A percentile compares a stretch with the other conserved stretches of the same genome.
Conservation (phyloP, 2,797 vertebrate species). For the Allobates femoralis region DNA sequence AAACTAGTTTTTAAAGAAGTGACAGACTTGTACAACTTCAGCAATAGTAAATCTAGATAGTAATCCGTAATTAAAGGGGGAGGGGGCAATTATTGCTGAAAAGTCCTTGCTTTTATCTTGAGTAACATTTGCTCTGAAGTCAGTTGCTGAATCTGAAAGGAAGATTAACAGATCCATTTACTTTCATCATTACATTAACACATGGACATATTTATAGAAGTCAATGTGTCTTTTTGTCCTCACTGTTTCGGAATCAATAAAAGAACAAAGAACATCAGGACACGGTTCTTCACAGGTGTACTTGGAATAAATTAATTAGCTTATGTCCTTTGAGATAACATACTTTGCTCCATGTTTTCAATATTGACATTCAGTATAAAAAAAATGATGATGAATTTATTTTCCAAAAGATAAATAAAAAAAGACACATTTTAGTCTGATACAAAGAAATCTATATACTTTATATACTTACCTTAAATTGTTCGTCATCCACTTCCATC, state of each 20-base stretch:
- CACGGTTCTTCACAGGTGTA: not conserved
- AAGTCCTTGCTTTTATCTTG: not conserved
- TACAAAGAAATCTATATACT: too few species aligned
- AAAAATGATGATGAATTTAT: not conserved
- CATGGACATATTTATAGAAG: not conserved
- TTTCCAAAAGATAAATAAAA: not conserved
- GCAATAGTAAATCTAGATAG: not conserved
- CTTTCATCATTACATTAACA: constrained; percentile 16
- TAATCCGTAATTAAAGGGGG: not conserved
- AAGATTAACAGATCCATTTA: constrained; percentile 29
- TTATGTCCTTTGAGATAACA: not conserved
- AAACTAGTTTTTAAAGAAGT: not conserved
- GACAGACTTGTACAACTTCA: not conserved
- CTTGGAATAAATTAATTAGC: not conserved
- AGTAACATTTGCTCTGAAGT: not conserved
- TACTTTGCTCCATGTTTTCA: not conserved
- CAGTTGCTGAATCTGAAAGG: not conserved
- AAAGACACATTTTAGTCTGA: too few species aligned
- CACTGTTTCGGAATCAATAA: not conserved
- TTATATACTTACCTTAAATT: too few species aligned
- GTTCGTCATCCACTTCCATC: too few species aligned
- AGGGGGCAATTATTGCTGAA: not conserved
- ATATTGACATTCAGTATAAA: not conserved
- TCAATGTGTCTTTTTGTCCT: constrained; percentile 14
- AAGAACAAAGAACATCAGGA: not conserved